These are phyloP conservation scores for Jordanella pulchra DNA, from an alignment of 2,797 vertebrate species.

Conservation along the genomic window DNA sequence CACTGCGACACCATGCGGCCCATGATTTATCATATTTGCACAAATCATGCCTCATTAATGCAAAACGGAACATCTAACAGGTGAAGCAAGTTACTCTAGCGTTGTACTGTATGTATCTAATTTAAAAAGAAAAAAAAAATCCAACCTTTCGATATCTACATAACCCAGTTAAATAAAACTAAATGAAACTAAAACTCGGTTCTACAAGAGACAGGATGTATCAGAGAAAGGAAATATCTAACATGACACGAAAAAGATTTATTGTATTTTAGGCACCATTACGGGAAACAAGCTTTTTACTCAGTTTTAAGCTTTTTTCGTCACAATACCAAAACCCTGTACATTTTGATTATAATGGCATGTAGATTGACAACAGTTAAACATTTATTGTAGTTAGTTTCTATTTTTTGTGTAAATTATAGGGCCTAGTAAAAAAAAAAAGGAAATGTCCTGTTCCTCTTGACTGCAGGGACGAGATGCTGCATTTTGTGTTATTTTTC, in stretches of 20 bases:
- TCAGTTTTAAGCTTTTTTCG: neutral
- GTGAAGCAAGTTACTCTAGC: neutral
- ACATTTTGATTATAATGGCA: neutral
- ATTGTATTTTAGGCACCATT: neutral
- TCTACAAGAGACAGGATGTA: neutral
- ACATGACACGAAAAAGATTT: neutral
- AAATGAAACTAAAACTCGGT: neutral
- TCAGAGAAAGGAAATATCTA: neutral
- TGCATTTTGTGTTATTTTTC: slow-evolving; percentile 79
- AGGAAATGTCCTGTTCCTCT: slow-evolving; percentile 66
- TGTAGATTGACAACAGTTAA: slow-evolving; percentile 7
- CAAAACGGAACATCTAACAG: neutral
- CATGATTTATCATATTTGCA: neutral
- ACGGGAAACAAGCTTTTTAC: neutral
- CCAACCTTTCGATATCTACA: neutral
- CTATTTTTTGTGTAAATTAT: slow-evolving; percentile 22
- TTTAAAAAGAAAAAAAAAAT: neutral
- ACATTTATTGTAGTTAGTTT: slow-evolving; percentile 10
- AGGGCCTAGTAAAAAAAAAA: slow-evolving; percentile 42
- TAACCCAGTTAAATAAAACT: neutral
- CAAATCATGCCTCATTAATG: neutral
- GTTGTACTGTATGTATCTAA: too few species aligned
- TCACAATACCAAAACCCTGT: neutral
- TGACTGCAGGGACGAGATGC: slow-evolving; percentile 72
- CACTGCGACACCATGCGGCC: too few species aligned